Percentiles rank a stretch among this genome's conserved stretches.
These are phyloP conservation scores for Linyphia triangularis DNA, from an alignment of 2,888 invertebrate genomes.

Conservation along the genomic window DNA sequence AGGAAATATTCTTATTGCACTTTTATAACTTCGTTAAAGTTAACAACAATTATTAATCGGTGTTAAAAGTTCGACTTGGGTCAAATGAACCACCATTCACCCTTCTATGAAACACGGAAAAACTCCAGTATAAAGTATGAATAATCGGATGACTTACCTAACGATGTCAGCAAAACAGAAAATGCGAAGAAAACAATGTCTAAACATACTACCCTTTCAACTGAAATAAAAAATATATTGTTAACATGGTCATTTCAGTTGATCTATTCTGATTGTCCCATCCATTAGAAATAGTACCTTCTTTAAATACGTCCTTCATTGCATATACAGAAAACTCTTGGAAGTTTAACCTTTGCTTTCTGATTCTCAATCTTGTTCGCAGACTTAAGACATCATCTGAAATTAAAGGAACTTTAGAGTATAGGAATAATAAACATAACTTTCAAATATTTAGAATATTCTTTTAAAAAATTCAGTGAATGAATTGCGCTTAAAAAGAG, in stretches of 20 bases:
- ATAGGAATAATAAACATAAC: background rate
- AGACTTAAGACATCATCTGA: background rate
- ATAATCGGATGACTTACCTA: background rate
- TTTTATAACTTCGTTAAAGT: too few species aligned
- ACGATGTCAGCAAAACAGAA: background rate
- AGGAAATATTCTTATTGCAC: too few species aligned
- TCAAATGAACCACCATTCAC: too few species aligned
- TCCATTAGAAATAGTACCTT: background rate
- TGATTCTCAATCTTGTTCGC: constrained; percentile 1
- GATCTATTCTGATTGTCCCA: background rate
- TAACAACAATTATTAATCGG: too few species aligned
- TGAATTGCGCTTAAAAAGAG: too few species aligned
- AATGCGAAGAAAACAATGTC: background rate
- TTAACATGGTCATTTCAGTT: background rate
- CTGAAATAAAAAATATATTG: background rate
- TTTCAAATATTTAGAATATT: background rate
- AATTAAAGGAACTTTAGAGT: background rate
- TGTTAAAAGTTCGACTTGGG: too few species aligned
- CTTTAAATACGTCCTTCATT: background rate
- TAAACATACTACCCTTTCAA: constrained; percentile 2
- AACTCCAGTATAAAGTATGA: background rate
- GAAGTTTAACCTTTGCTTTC: background rate
- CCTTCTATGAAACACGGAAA: too few species aligned
- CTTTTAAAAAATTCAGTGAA: too few species aligned
- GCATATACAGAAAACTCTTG: constrained; percentile 7